Base-by-base conservation (phyloP, 2,113 vertebrate genomes). In the Takifugu flavidus region DNA sequence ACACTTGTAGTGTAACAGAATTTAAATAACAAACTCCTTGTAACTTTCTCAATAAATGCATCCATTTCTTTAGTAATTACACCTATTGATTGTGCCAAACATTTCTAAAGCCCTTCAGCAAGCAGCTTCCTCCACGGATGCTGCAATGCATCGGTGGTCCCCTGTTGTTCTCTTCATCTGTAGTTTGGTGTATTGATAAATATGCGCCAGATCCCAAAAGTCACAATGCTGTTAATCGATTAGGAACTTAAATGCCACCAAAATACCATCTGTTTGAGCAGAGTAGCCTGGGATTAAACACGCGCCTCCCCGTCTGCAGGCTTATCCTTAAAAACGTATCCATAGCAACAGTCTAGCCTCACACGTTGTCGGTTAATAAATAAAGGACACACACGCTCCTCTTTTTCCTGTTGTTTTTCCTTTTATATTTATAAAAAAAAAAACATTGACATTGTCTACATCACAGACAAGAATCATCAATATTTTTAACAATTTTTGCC, bases 401-500 rank as follows among this genome's bases (percentile, higher is more conserved):
- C 69, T 53, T 65, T 79, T 83, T 74, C 42, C 64, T 83, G 72
- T 84, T 64, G 80, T 73, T 87, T 85, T 72, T 47, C 56, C 57
- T 87, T 89, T 90, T 87, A 82, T 86, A 72, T 79, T 81, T 80
- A 77, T 72, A 68, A 70, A 79, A 75, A 63, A 62, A 78, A 59
- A 82, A 88, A 82, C 87, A 86, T 87, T 89, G 87, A 91, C 79
- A 87, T 82, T 90, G 86, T 91, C 87, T 91, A 91, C 90, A 91
- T 89, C 90, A 91, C 90, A 91, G 88, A 91, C 90, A 91, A 90
- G 84, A 88, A 82, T 91, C 87, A 88, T 91, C 87, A 88, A 87
- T 88, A 85, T 88, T 91, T 76, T 67, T 56, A 90, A 87, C 82
- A 78, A 76, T 78, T 79, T 88, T 49, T 39, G 52, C 75, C 70